phyloP scores from a whole-genome alignment of 1,140 invertebrate genomes.

The Trichonephila inaurata region DNA sequence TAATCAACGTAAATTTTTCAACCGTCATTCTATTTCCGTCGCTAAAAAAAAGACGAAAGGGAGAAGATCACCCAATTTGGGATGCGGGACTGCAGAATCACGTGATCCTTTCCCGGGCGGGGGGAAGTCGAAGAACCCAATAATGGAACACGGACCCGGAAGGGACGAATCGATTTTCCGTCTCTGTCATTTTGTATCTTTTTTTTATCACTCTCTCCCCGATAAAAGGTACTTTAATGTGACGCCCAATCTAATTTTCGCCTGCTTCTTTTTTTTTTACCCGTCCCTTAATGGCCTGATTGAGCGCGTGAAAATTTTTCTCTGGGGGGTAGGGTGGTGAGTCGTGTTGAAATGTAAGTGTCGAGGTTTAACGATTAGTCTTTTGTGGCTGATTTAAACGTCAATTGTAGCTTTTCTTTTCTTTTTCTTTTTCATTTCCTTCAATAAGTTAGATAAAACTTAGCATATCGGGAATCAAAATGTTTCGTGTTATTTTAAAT shows the following conservation, averaged over 20 bases:
- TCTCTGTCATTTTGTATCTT: slow-evolving; percentile 11
- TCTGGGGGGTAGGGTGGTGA: background rate
- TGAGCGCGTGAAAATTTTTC: slow-evolving; percentile 2
- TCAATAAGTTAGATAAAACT: background rate
- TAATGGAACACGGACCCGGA: slow-evolving; percentile 41
- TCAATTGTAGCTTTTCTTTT: background rate
- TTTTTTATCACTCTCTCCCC: slow-evolving; percentile 14
- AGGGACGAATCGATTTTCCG: slow-evolving; percentile 44
- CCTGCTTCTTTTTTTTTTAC: background rate
- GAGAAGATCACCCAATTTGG: background rate
- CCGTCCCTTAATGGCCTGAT: background rate
- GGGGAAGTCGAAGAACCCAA: slow-evolving; percentile 10
- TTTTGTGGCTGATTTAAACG: background rate
- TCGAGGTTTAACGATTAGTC: background rate
- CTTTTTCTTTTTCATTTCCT: background rate
- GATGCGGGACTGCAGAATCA: slow-evolving; percentile 7
- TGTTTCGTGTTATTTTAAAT: background rate
- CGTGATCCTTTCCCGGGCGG: background rate
- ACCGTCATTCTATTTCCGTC: background rate
- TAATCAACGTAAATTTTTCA: too few relatives aligned
- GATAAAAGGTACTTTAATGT: slow-evolving; percentile 40
- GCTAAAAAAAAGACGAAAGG: background rate
- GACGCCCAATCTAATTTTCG: slow-evolving; percentile 57
- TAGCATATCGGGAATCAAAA: background rate
- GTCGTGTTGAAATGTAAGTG: background rate